Base-by-base conservation (phyloP, 2,113 vertebrate species). In the Prunella himalayana region DNA sequence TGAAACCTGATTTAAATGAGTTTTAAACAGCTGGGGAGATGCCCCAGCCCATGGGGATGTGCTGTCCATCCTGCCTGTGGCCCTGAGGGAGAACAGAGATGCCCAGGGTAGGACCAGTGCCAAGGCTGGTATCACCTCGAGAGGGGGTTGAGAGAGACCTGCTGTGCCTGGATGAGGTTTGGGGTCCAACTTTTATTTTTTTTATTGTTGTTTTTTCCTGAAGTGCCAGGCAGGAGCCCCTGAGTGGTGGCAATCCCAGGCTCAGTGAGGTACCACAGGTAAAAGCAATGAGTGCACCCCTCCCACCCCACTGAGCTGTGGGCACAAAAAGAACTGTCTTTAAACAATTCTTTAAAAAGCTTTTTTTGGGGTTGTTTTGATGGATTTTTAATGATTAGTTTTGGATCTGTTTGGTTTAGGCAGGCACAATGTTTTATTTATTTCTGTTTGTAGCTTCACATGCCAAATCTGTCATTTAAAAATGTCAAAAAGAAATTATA, bases 291-390 rank as follows among this genome's bases (percentile, higher is more conserved):
- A 51, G 33, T 50, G 47, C 57, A 4, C 3, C 18, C 21, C 24
- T 57, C 23, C 30, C 0, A 0, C 53, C 31, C 10, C 0, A 0
- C 53, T 41, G 33, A 4, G 30, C 7, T 16, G 12, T 3, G 13
- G 45, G 41, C 65, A 60, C 39, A 24, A 37, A 11, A 39, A n/a
- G 2, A 65, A n/a, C 39, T 1, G 15, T 4, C 39, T 14, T 42
- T 9, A 39, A 42, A n/a, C n/a, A n/a, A n/a, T n/a, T n/a, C n/a
- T n/a, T n/a, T n/a, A n/a, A n/a, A n/a, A n/a, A 25, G 28, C 2
- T 20, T n/a, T 33, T 33, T 89, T 44, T n/a, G 2, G 30, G 9
- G 10, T n/a, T 37, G 21, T 35, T 81, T 15, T 21, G 8, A 9
- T 37, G 30, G 19, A 1, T 49, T 53, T 53, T 22, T n/a, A 31